A percentile compares a stretch with the other conserved stretches of the same genome.
Evolutionary conservation across 2,888 invertebrate species (phyloP).

Genomic region (Carabus problematicus): DNA sequence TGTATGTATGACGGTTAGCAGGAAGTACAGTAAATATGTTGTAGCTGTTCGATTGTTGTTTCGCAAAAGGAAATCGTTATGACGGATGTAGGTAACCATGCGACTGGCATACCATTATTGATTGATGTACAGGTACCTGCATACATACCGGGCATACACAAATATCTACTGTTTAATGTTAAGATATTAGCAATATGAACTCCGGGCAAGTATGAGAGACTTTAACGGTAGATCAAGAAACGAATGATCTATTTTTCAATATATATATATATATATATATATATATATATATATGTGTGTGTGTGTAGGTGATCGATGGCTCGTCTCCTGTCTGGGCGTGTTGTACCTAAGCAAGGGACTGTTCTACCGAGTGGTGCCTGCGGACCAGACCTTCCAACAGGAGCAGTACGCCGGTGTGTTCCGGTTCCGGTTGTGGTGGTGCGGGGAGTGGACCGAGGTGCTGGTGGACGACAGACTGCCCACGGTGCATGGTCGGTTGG

Average conservation of each 20-base stretch:
- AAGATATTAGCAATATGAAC: too few species aligned
- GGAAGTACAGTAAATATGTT: too few species aligned
- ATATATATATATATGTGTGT: neutral
- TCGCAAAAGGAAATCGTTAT: too few species aligned
- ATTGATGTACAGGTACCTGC: neutral
- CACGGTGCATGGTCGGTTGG: conserved; percentile 84
- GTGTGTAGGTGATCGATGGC: conserved; percentile 84
- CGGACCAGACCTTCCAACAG: conserved; percentile 81
- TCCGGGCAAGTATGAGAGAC: too few species aligned
- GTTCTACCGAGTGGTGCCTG: conserved; percentile 90
- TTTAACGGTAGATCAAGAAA: neutral
- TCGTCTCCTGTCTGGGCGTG: conserved; percentile 87
- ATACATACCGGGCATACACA: neutral
- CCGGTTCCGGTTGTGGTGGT: conserved; percentile 93
- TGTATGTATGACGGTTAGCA: too few species aligned
- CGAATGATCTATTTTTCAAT: too few species aligned
- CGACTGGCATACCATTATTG: too few species aligned
- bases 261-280: neutral
- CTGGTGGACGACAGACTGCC: conserved; percentile 89
- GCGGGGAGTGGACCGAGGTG: conserved; percentile 91
- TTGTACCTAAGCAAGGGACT: conserved; percentile 85
- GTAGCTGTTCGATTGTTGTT: too few species aligned
- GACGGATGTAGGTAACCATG: too few species aligned
- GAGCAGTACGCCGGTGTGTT: conserved; percentile 80
- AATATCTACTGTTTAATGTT: neutral